A percentile compares a stretch with the other conserved stretches of the same genome.
Evolutionary conservation across 2,113 vertebrate species (phyloP).

Genomic region (Brachyistius frenatus): DNA sequence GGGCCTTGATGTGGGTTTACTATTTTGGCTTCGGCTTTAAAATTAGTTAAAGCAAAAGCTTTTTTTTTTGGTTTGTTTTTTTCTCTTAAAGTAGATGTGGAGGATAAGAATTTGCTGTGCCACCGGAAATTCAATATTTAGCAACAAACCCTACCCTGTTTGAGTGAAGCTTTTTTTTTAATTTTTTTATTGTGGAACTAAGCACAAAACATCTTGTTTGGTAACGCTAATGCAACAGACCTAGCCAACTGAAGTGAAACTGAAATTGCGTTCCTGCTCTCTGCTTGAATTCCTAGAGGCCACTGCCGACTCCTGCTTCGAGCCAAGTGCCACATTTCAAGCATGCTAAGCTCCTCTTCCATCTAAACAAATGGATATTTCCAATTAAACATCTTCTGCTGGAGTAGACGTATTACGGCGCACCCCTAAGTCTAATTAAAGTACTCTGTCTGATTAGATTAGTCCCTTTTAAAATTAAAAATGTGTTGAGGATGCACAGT

Average conservation of each 20-base stretch:
- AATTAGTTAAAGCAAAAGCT: too few relatives aligned
- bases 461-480: conserved; percentile 34
- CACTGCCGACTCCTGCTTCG: not conserved
- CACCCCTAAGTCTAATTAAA: conserved; percentile 50
- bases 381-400: conserved; percentile 39
- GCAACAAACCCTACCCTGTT: too few relatives aligned
- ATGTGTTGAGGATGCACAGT: conserved; percentile 6
- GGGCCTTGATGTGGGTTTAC: too few relatives aligned
- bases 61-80: too few relatives aligned
- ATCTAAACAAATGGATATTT: conserved; percentile 49
- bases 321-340: conserved; percentile 18
- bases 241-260: not conserved
- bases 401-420: conserved; percentile 9
- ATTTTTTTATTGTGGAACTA: not conserved
- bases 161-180: not conserved
- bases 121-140: too few relatives aligned
- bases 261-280: not conserved
- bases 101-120: too few relatives aligned
- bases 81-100: too few relatives aligned
- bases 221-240: conserved; percentile 4
- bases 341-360: conserved; percentile 32
- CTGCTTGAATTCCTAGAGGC: not conserved
- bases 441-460: conserved; percentile 47
- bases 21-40: too few relatives aligned
- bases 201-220: conserved; percentile 1